A percentile compares a stretch with the other conserved stretches of the same genome.
phyloP scores from a whole-genome alignment of 2,888 invertebrate species.

The Limnephilus marmoratus region DNA sequence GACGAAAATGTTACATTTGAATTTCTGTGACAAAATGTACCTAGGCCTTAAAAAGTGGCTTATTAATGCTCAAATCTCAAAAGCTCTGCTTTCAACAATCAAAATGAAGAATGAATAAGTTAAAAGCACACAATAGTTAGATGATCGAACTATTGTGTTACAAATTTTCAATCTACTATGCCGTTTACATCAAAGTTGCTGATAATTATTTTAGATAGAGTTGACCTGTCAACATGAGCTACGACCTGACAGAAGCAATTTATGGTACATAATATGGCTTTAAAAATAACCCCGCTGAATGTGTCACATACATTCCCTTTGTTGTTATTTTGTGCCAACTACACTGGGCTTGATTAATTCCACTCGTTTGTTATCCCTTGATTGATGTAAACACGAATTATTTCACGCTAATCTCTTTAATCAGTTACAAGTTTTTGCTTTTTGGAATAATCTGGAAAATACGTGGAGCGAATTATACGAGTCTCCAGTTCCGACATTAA shows the following conservation, averaged over 20 bases:
- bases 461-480: background rate
- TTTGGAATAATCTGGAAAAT: conserved; percentile 3
- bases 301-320: conserved; percentile 18
- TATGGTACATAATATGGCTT: background rate
- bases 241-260: background rate
- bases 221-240: background rate
- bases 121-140: no score
- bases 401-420: conserved; percentile 29
- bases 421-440: conserved; percentile 42
- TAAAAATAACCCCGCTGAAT: background rate
- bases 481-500: background rate
- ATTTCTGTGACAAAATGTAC: no score
- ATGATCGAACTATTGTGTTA: no score
- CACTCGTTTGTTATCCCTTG: conserved; percentile 21
- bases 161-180: no score
- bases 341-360: conserved; percentile 16
- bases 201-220: background rate
- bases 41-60: no score
- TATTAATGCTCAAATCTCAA: no score
- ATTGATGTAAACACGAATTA: conserved; percentile 5
- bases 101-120: no score
- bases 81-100: no score
- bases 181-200: background rate
- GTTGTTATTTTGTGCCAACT: background rate
- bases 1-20: no score